Base-by-base conservation (phyloP, 2,113 vertebrate genomes). In the Crotalus helleri region DNA sequence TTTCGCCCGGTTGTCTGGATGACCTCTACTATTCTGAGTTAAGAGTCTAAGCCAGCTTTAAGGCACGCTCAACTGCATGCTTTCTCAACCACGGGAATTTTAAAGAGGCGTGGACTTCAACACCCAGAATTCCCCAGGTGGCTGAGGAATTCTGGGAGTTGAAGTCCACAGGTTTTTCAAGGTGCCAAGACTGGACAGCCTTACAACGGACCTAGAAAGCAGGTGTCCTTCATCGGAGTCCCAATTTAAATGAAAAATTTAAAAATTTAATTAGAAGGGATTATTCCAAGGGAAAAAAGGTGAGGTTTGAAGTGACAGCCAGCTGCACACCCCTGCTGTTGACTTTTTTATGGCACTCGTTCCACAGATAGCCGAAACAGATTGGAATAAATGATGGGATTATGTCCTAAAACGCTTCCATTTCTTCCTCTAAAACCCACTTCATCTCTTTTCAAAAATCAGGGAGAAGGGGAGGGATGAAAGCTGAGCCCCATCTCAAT, bases 121-220 rank as follows among this genome's bases (percentile, higher is more conserved):
- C 59, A 10, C 24, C 59, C 59, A 61, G 59, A 61, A 61, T 26
- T 61, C 59, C 24, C 59, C 9, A 61, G 59, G 24, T 3, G 24
- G 59, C 23, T 61, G 59, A 61, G 59, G 59, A 61, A 61, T 26
- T 11, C 59, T 61, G 59, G 59, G 59, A 61, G 23, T 26, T 61
- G 58, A 24, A 61, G 8, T 61, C 58, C 58, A 61, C 24, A 1
- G 24, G 53, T 53, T 61, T 61, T 61, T 10, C 59, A 61, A 61
- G 55, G 55, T 5, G 55, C 17, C 55, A 21, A 57, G 59, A 9
- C 9, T 26, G 24, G 59, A 26, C 59, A 24, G 23, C 58, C 23
- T 7, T 24, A 0, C 11, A n/a, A 29, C 3, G 1, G 24, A 11
- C 0, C 10, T 69, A n/a, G 4, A 69, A 5, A 33, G 0, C 29